Evolutionary conservation across 2,888 invertebrate species (phyloP), one percentile per base, ranked within the genome.

Genomic region (Cantharis flavilabris): DNA sequence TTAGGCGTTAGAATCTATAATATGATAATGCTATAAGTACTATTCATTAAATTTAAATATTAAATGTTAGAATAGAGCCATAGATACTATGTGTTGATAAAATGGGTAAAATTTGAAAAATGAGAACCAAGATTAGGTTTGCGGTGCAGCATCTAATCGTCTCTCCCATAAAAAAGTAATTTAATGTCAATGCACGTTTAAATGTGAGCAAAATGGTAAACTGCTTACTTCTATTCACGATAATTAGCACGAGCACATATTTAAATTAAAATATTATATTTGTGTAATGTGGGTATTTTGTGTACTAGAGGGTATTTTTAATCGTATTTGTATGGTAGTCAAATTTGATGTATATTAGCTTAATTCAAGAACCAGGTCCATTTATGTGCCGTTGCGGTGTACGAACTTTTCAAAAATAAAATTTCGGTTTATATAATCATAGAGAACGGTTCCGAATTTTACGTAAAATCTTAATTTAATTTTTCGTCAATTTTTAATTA

Each of bases 71-170:
- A 75, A 7, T 77, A 78, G 75, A 16, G 20, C 62, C 49, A 23
- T 49, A 62, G 73, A 75, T 30, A 20, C 20, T 20, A 30, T 26
- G 63, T 77, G 69, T 75, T 33, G 70, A 67, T 20, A 49, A 49
- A 49, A 49, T 49, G 49, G 49, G 49, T 49, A 49, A 49, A 49
- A 49, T 49, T 49, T 71, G 65, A 78, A 70, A 28, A 64, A 30
- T 64, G 69, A 70, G 26, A 10, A 49, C 49, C n/a, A 49, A 14
- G 63, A 69, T 78, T 78, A 78, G 78, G 62, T 49, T 64, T 78
- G 76, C 79, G 79, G 79, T 79, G 79, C 79, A 79, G 76, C 75
- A 72, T 69, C 76, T 78, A 76, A 78, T 67, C 71, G 23, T 76
- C 62, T 70, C 33, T 72, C 71, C 14, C 69, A n/a, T 62, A 63